Evolutionary conservation across 2,888 invertebrate genomes (phyloP).

Genomic region (Diplazon laetatorius): DNA sequence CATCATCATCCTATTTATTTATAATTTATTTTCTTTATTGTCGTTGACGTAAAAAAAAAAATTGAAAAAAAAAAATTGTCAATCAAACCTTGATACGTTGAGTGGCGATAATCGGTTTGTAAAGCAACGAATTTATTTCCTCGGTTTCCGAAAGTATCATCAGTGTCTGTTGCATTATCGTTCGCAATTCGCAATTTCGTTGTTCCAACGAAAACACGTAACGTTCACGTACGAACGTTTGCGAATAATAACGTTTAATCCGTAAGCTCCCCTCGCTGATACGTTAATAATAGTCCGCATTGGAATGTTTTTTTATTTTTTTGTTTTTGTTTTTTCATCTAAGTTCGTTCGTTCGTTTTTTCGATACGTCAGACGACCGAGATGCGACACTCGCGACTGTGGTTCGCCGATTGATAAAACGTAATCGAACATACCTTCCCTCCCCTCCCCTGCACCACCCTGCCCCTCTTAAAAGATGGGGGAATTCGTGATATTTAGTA

Average conservation of each 20-base stretch:
- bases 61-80: background rate
- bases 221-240: too few species aligned
- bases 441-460: too few species aligned
- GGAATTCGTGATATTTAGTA: slow-evolving; percentile 4
- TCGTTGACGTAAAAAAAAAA: background rate
- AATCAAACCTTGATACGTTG: slow-evolving; percentile 92
- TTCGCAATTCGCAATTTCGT: slow-evolving; percentile 8
- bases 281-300: slow-evolving; percentile 59
- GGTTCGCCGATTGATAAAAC: slow-evolving; percentile 39
- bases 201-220: too few species aligned
- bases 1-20: too few species aligned
- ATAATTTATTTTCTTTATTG: too few species aligned
- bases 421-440: too few species aligned
- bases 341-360: too few species aligned
- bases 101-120: slow-evolving; percentile 82
- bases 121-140: slow-evolving; percentile 77
- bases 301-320: too few species aligned
- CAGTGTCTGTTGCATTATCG: slow-evolving; percentile 74
- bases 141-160: slow-evolving; percentile 77
- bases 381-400: slow-evolving; percentile 36
- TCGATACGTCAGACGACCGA: slow-evolving; percentile 43
- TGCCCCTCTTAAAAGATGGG: slow-evolving; percentile 23
- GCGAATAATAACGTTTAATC: background rate
- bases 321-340: too few species aligned
- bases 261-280: slow-evolving; percentile 36